phyloP scores from a whole-genome alignment of 2,888 invertebrate genomes.

The Microctonus aethiopoides region DNA sequence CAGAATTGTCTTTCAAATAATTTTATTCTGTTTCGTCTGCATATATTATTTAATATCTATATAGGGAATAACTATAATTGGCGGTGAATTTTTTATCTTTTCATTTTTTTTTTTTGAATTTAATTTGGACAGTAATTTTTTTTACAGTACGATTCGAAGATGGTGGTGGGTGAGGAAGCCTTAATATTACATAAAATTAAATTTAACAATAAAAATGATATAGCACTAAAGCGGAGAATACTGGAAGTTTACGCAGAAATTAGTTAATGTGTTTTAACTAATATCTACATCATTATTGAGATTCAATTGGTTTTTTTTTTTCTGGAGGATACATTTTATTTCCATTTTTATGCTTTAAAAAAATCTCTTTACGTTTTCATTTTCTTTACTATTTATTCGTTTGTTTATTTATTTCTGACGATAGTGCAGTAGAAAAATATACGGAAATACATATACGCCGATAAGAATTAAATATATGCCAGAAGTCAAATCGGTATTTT shows the following conservation, averaged over 20 bases:
- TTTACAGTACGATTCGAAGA: conserved; percentile 5
- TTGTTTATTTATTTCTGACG: conserved; percentile 39
- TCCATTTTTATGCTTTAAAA: neutral
- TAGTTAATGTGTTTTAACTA: conserved; percentile 30
- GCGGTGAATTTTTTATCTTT: too few relatives aligned
- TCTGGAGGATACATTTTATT: conserved; percentile 31
- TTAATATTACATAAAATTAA: conserved; percentile 35
- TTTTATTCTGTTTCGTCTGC: neutral
- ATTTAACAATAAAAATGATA: conserved; percentile 43
- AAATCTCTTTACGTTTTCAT: conserved; percentile 8
- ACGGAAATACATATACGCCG: conserved; percentile 48
- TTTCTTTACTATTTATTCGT: conserved; percentile 27
- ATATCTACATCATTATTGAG: conserved; percentile 42
- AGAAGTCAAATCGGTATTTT: conserved; percentile 39
- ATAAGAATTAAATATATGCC: conserved; percentile 38
- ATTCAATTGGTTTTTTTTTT: conserved; percentile 35
- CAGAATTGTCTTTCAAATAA: neutral
- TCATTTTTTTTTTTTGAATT: conserved; percentile 21
- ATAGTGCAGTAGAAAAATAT: conserved; percentile 54
- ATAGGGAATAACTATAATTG: neutral
- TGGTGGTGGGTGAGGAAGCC: conserved; percentile 2
- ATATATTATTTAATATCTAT: neutral
- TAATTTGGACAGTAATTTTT: conserved; percentile 36
- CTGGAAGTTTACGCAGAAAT: conserved; percentile 58
- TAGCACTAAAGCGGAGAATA: conserved; percentile 54